Evolutionary conservation across 1,140 invertebrate species (phyloP), one percentile per base, ranked within the genome.

Genomic region (Nebria ingens): DNA sequence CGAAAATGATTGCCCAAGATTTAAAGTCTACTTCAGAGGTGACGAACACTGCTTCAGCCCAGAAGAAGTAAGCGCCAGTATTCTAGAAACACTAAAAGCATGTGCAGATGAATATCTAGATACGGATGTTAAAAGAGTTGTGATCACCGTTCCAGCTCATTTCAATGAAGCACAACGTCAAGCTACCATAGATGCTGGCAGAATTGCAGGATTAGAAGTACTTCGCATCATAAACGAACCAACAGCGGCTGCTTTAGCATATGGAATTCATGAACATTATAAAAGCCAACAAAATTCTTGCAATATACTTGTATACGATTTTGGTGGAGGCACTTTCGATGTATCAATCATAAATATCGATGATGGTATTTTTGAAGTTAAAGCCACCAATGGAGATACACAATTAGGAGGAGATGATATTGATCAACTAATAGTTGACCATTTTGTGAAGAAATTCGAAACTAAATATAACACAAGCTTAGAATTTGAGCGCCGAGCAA

Each of bases 381-480:
- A 81, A 69, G 78, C 89, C 0, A 91, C 89, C 4, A 84, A 87
- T 0, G 85, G 85, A 0, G 84, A 87, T 61, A 87, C 84, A 0
- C 83, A 68, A 58, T 56, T 68, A 57, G 84, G 86, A 21, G 85
- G 85, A 1, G 83, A 86, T 71, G 84, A 86, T 77, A 91, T 79
- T 55, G 82, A 94, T 64, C 86, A 87, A 65, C 73, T 91, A 38
- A 77, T 97, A 74, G 88, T 96, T 0, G 85, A 87, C 58, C 84
- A 92, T 69, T 80, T 86, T 56, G 76, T 75, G 38, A 72, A 76
- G 13, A 75, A 78, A 60, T 78, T 77, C 55, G 70, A 71, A 29
- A 64, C 69, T 17, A 78, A 75, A 56, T 71, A 64, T 60, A 73
- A 69, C 54, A 71, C 70, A 40, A 19, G 12, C 50, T 11, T 93